These are phyloP conservation scores for Oreotrochilus melanogaster DNA, from an alignment of 2,113 vertebrate genomes.

Conservation along the genomic window DNA sequence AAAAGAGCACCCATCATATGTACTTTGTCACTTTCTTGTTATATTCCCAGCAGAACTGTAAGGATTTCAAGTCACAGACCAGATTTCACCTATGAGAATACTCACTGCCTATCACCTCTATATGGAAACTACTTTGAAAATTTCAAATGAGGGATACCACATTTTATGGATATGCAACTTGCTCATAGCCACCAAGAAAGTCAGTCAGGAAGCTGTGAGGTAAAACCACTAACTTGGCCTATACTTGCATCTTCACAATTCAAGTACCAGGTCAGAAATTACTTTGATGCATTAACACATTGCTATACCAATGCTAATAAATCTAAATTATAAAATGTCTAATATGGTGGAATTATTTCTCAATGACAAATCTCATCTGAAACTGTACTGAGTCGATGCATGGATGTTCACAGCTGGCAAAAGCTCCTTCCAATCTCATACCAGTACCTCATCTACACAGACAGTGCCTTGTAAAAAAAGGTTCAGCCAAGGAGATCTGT, in stretches of 20 bases:
- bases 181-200: neutral
- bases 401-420: neutral
- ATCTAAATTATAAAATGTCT: neutral
- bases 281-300: neutral
- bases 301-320: neutral
- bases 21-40: neutral
- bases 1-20: neutral
- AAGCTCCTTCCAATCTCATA: neutral
- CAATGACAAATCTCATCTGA: neutral
- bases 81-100: neutral
- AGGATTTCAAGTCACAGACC: neutral
- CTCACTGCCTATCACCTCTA: neutral
- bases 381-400: neutral
- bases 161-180: accelerated
- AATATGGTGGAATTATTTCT: neutral
- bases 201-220: neutral
- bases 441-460: neutral
- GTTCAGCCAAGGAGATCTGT: neutral
- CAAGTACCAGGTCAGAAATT: neutral
- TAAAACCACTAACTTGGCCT: neutral
- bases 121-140: neutral
- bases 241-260: neutral
- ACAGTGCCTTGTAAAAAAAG: neutral
- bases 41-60: neutral
- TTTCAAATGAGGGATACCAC: neutral